Evolutionary conservation across 2,888 invertebrate genomes (phyloP).

Genomic region (Troides helena): DNA sequence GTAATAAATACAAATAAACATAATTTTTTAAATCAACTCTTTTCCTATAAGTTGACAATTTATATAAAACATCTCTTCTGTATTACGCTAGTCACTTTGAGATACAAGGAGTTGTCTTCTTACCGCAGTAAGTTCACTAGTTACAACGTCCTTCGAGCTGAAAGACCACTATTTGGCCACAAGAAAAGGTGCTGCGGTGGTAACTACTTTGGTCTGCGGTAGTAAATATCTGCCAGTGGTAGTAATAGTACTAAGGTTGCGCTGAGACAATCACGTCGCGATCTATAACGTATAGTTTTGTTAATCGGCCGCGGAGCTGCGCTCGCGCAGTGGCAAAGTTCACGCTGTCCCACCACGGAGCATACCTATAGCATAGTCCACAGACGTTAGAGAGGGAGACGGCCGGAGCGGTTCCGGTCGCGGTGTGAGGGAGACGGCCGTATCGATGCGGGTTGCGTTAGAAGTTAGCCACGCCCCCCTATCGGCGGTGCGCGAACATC

Average conservation of each 20-base stretch:
- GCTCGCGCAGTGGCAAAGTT: slow-evolving; percentile 72
- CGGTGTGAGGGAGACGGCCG: slow-evolving; percentile 50
- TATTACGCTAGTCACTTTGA: no score
- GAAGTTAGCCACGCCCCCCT: slow-evolving; percentile 70
- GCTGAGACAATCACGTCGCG: slow-evolving; percentile 62
- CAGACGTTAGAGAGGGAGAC: slow-evolving; percentile 63
- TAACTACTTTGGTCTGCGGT: no score
- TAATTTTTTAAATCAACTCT: no score
- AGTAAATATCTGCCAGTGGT: no score
- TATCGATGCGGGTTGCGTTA: slow-evolving; percentile 74
- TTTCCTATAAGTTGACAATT: no score
- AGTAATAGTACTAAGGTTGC: slow-evolving; percentile 39
- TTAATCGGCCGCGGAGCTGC: slow-evolving; percentile 58
- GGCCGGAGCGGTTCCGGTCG: slow-evolving; percentile 7
- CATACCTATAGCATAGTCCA: slow-evolving; percentile 60
- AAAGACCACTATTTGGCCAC: no score
- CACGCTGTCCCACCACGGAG: slow-evolving; percentile 69
- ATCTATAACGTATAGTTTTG: slow-evolving; percentile 74
- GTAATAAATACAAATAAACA: no score
- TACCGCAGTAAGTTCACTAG: no score
- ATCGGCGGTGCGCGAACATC: slow-evolving; percentile 62
- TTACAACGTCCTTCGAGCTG: no score
- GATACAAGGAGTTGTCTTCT: no score
- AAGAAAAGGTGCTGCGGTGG: no score
- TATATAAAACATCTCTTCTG: no score